These are phyloP conservation scores for Thunnus albacares DNA, from an alignment of 2,797 vertebrate genomes.

Conservation along the genomic window DNA sequence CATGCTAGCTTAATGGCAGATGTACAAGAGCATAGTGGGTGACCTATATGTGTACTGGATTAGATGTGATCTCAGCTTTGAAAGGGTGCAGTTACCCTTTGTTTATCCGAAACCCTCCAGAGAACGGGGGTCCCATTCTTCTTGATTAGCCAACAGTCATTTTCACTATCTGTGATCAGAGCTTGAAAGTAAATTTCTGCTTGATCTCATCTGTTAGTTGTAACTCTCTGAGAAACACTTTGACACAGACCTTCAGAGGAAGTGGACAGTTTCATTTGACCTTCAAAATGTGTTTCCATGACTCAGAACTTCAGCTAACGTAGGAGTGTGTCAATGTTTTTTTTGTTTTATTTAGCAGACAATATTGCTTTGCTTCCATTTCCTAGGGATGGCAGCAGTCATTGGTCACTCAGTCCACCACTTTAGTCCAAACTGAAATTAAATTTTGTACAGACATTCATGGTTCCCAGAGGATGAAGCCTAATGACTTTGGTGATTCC, in stretches of 20 bases:
- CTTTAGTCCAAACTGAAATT: too few species aligned
- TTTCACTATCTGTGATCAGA: slow-evolving; percentile 15
- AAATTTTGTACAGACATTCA: too few species aligned
- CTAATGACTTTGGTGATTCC: not conserved
- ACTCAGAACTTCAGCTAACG: too few species aligned
- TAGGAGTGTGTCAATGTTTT: too few species aligned
- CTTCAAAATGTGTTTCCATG: not conserved
- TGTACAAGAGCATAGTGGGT: slow-evolving; percentile 64
- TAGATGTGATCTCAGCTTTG: slow-evolving; percentile 57
- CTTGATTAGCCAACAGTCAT: slow-evolving; percentile 30
- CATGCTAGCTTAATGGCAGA: slow-evolving; percentile 74
- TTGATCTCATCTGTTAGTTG: slow-evolving; percentile 14
- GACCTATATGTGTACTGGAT: slow-evolving; percentile 79
- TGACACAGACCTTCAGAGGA: not conserved
- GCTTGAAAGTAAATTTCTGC: not conserved
- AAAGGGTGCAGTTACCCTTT: slow-evolving; percentile 51
- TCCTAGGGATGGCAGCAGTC: too few species aligned
- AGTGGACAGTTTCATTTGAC: not conserved
- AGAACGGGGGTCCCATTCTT: slow-evolving; percentile 11
- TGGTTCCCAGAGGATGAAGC: too few species aligned
- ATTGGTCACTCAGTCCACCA: too few species aligned
- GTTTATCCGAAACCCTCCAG: slow-evolving; percentile 29
- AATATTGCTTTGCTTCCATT: not conserved
- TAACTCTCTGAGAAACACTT: not conserved
- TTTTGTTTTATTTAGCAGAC: too few species aligned